Evolutionary conservation across 2,888 invertebrate genomes (phyloP), one percentile per base, ranked within the genome.

Genomic region (Lasioglossum pauxillum): DNA sequence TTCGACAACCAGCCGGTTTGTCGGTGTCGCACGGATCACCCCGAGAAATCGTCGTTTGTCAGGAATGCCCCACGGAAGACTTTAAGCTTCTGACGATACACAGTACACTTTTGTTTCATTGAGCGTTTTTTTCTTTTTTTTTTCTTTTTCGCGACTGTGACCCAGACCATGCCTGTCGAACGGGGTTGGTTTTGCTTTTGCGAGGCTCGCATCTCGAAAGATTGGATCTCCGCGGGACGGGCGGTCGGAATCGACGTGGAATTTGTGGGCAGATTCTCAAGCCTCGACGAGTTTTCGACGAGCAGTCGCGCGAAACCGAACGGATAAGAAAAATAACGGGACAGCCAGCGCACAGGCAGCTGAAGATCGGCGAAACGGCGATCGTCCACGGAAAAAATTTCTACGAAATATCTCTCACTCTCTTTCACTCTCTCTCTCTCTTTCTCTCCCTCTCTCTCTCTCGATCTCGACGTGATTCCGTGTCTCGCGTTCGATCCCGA

Each of bases 1-100:
- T 23, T 67, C 69, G 69, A 69, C 69, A 69, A 69, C 69, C 69
- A 67, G 75, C 80, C 44, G 27, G 69, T 69, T 69, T 69, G 69
- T 80, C 60, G 49, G 53, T 75, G 75, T 44, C 46, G 46, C 72
- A 79, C 85, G 82, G 80, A 80, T 89, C 90, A 91, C 82, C 91
- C 88, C 91, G 81, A 82, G 78, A 78, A 84, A 90, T 86, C 90
- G 90, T 83, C 85, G 27, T 31, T 78, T 84, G 83, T 86, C 79
- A 89, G 91, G 86, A 90, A 84, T 89, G 90, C 88, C 88, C 85
- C 88, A 82, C 83, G 88, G 90, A 88, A 90, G 88, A 90, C 89
- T 86, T 89, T 85, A 89, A 91, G 92, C 90, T 84, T 91, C 85
- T 86, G 85, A 84, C 86, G 85, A 89, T 83, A 90, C 82, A 80